Evolutionary conservation across 2,113 vertebrate genomes (phyloP).

Genomic region (Halichoerus grypus): DNA sequence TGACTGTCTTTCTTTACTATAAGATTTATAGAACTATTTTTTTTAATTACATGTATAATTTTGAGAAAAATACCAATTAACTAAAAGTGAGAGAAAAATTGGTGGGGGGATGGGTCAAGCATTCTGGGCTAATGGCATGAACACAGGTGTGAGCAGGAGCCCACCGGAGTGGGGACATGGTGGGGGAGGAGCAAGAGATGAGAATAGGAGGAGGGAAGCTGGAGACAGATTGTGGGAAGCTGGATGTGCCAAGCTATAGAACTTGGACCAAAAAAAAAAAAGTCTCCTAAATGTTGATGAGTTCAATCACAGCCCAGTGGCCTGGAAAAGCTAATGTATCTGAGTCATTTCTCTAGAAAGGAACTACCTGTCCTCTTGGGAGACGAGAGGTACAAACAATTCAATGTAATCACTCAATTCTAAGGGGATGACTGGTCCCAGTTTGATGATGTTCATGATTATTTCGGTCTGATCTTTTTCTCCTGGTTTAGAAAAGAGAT

Average conservation of each 20-base stretch:
- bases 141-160: neutral
- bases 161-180: neutral
- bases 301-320: neutral
- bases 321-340: neutral
- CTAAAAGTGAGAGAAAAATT: neutral
- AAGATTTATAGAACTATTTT: neutral
- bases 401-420: neutral
- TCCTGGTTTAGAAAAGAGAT: neutral
- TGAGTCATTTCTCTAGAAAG: neutral
- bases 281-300: neutral
- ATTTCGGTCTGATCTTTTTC: neutral
- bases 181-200: neutral
- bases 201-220: neutral
- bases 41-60: neutral
- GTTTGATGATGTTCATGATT: neutral
- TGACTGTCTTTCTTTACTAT: neutral
- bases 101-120: neutral
- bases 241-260: neutral
- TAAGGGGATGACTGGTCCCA: neutral
- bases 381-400: neutral
- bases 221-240: neutral
- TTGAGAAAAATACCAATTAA: neutral
- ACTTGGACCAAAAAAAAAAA: neutral
- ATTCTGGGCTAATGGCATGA: neutral
- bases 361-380: neutral